Percentiles rank a stretch among this genome's conserved stretches.
Conservation (phyloP, 1,140 invertebrate genomes). For the Diuraphis noxia region DNA sequence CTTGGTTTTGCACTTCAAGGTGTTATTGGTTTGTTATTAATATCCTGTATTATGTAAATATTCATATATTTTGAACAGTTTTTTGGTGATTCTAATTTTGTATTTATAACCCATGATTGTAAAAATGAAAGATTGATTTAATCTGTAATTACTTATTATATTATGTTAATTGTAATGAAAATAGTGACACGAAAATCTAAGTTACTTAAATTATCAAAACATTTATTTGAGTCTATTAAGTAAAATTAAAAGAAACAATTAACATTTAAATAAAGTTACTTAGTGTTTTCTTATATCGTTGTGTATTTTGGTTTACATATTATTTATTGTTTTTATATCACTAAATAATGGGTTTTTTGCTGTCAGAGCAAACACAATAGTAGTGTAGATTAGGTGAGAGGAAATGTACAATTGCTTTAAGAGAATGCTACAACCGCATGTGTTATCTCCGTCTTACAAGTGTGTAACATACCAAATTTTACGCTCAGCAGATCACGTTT, state of each 20-base stretch:
- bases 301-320: neutral
- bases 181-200: neutral
- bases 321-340: neutral
- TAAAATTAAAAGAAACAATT: neutral
- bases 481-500: no score
- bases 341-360: neutral
- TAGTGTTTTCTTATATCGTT: neutral
- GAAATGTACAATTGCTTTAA: neutral
- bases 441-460: no score
- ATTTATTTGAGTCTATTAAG: neutral
- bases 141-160: neutral
- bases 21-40: slow-evolving; percentile 11
- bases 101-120: neutral
- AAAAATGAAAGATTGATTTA: neutral
- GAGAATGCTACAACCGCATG: no score
- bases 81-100: neutral
- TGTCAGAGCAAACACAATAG: neutral
- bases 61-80: neutral
- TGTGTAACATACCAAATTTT: no score
- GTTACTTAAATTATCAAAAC: neutral
- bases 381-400: neutral
- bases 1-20: slow-evolving; percentile 14
- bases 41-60: slow-evolving; percentile 6
- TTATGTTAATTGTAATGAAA: neutral
- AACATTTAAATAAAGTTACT: neutral